These are phyloP conservation scores for Pseudochirops cupreus DNA, from an alignment of 2,797 vertebrate genomes.

Conservation along the genomic window DNA sequence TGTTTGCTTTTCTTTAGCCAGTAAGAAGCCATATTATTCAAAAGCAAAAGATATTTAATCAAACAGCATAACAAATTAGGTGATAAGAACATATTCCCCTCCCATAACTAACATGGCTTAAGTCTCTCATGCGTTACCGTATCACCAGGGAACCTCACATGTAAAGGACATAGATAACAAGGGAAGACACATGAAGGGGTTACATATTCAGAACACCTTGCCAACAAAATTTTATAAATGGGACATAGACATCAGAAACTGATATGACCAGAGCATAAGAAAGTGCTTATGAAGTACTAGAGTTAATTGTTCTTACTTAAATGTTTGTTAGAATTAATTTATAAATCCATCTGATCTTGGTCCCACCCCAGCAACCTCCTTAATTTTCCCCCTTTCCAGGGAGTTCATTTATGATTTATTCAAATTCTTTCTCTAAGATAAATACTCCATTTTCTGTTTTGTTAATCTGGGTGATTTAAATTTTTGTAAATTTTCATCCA, in stretches of 20 bases:
- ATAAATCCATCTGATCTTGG: not conserved
- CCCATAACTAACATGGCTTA: not conserved
- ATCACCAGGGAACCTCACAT: not conserved
- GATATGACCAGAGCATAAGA: not conserved
- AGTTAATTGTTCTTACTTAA: not conserved
- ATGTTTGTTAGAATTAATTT: not conserved
- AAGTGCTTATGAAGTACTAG: not conserved
- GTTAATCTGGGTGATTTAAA: not conserved
- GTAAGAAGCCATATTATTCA: not conserved
- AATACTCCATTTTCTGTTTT: not conserved
- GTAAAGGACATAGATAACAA: not conserved
- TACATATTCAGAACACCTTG: not conserved
- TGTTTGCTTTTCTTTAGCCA: not conserved
- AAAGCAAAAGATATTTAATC: not conserved
- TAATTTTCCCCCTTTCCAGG: not conserved
- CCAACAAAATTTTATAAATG: not conserved
- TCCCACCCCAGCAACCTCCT: not conserved
- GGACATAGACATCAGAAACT: not conserved
- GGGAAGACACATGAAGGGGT: not conserved
- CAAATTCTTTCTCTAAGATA: not conserved
- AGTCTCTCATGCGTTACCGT: not conserved
- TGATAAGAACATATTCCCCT: not conserved
- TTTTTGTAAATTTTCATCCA: not conserved
- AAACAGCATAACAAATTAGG: not conserved
- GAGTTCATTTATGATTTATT: not conserved